Conservation (phyloP, 2,113 vertebrate genomes). For the Phaethon lepturus region DNA sequence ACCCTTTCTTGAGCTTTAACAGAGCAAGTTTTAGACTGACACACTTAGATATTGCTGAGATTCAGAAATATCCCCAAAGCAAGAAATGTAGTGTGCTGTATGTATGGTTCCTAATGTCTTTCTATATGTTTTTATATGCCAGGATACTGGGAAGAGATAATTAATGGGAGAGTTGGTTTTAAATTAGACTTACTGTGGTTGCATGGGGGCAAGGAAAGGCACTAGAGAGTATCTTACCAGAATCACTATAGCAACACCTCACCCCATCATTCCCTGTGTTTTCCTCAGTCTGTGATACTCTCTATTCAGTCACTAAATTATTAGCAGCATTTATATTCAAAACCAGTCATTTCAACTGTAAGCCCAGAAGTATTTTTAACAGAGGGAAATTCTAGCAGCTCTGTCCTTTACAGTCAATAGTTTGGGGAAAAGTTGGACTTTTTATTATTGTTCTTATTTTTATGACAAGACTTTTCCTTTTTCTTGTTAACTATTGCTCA, state of each 20-base stretch:
- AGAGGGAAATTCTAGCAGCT: neutral
- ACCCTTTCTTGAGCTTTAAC: neutral
- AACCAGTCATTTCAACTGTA: neutral
- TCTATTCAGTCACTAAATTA: slow-evolving; percentile 63
- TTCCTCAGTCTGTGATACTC: slow-evolving; percentile 70
- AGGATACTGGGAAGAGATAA: slow-evolving; percentile 19
- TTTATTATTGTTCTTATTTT: neutral
- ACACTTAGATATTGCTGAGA: neutral
- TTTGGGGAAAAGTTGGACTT: neutral
- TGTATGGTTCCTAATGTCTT: neutral
- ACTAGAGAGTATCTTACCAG: slow-evolving; percentile 61
- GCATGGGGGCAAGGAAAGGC: neutral
- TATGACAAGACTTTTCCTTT: neutral
- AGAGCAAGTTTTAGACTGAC: neutral
- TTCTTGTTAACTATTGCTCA: neutral
- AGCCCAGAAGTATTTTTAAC: neutral
- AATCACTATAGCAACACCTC: slow-evolving; percentile 83
- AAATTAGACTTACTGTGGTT: slow-evolving; percentile 47
- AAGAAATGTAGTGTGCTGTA: neutral
- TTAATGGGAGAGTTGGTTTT: slow-evolving; percentile 42
- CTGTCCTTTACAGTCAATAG: neutral
- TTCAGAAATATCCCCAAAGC: neutral
- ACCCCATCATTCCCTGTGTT: slow-evolving; percentile 64
- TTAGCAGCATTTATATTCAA: slow-evolving; percentile 72
- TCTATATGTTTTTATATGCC: neutral